phyloP scores from a whole-genome alignment of 2,888 invertebrate species.

The Rotaria macrura region DNA sequence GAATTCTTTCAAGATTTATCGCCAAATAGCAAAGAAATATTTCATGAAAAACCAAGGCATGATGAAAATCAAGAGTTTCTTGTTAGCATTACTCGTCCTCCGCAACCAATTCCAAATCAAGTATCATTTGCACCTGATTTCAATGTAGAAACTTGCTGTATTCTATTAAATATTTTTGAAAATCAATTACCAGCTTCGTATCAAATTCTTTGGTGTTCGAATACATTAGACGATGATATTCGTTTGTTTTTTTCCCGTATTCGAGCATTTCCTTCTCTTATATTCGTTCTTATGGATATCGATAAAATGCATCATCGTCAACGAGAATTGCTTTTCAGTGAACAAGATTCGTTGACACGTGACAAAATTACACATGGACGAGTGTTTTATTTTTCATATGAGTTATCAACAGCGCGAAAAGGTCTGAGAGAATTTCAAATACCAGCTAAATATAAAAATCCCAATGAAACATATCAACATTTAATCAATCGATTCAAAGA shows the following conservation, averaged over 20 bases:
- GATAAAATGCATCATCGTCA: background rate
- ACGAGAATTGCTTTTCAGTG: background rate
- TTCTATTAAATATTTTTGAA: background rate
- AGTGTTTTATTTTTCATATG: background rate
- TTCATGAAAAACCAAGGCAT: background rate
- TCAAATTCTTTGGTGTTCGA: slow-evolving; percentile 3
- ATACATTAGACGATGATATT: background rate
- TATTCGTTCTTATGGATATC: background rate
- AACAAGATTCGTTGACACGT: background rate
- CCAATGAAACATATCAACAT: background rate
- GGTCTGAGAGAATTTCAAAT: background rate
- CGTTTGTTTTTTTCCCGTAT: background rate
- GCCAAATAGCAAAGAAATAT: background rate
- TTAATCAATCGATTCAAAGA: background rate
- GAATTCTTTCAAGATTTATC: background rate
- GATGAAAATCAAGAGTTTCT: background rate
- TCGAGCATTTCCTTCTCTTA: background rate
- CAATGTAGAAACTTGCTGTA: background rate
- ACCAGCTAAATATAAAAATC: background rate
- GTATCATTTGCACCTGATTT: background rate
- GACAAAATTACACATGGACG: background rate
- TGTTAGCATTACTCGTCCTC: background rate
- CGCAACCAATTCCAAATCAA: background rate
- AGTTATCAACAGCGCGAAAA: background rate
- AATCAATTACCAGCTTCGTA: background rate